Base-by-base conservation (phyloP, 2,113 vertebrate genomes). In the Lycocorax pyrrhopterus region DNA sequence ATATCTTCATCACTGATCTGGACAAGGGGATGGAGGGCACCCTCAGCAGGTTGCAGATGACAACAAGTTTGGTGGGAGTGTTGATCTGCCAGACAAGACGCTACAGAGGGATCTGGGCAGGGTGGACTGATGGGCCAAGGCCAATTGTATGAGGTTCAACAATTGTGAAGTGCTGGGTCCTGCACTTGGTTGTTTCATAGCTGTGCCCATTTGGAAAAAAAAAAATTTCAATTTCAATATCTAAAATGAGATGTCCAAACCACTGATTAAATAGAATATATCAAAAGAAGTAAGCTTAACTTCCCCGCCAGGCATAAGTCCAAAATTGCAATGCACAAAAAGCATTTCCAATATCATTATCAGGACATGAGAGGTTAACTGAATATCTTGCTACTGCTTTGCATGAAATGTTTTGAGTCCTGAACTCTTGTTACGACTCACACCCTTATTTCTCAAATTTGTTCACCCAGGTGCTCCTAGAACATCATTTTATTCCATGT, bases 401-500 rank as follows among this genome's bases (percentile, higher is more conserved):
- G 60, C 82, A 41, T 29, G 4, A 78, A 73, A 67, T 60, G 52
- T 84, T 90, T 90, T 89, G 52, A 78, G 66, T 92, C 83, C 52
- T 72, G 56, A 92, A 53, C 92, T 92, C 47, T 68, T 21, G 4
- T 68, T 87, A 89, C 88, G 90, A 96, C 76, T 96, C 90, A 96
- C 35, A 49, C 6, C 25, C 23, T 37, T 71, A 4, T 84, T 94
- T 84, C 79, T 92, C 92, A 60, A 72, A 46, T 89, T 93, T 78
- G 73, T 60, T 93, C 88, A 87, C 20, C 44, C 52, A 75, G 35
- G 68, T 37, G 1, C 37, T 93, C 64, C 69, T 64, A 77, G 88
- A 88, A 90, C 56, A 89, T 94, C 1, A 59, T 81, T 95, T 85
- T 56, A 47, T 64, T 71, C 43, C 1, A 0, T 72, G 44, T 79